These are phyloP conservation scores for Oriolus oriolus DNA, from an alignment of 2,113 vertebrate genomes.

Conservation along the genomic window DNA sequence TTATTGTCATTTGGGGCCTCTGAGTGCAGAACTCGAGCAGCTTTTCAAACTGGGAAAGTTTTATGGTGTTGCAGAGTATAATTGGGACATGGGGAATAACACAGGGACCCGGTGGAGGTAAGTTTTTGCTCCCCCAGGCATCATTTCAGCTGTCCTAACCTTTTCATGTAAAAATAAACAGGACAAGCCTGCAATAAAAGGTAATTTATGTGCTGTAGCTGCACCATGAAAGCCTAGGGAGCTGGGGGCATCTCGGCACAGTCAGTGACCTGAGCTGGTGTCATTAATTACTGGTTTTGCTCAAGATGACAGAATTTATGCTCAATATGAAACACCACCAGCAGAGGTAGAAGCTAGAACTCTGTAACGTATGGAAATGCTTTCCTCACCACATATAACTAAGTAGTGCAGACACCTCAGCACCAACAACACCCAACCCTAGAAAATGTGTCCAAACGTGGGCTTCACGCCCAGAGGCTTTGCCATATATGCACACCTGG, in stretches of 20 bases:
- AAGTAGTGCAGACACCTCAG: not conserved
- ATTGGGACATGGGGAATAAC: not conserved
- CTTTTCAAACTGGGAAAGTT: not conserved
- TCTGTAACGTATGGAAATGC: not conserved
- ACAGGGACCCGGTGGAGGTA: not conserved
- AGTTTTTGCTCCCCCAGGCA: not conserved
- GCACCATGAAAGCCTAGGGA: not conserved
- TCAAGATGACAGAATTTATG: not conserved
- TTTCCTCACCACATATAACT: not conserved
- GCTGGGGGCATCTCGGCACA: not conserved
- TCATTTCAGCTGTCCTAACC: not conserved
- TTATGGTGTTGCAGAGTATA: not conserved
- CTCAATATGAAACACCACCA: not conserved
- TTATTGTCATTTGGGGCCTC: not conserved
- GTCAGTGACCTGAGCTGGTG: not conserved
- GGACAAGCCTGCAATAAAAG: not conserved
- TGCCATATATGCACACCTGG: accelerated
- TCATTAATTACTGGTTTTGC: not conserved
- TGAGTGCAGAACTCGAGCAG: not conserved
- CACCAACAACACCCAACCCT: no score
- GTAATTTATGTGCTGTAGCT: not conserved
- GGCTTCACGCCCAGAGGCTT: not conserved
- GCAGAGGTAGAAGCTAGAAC: not conserved
- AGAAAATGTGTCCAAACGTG: accelerated
- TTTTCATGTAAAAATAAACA: slow-evolving; percentile 36